Conservation (phyloP, 2,888 invertebrate genomes). For the Agrotis puta region DNA sequence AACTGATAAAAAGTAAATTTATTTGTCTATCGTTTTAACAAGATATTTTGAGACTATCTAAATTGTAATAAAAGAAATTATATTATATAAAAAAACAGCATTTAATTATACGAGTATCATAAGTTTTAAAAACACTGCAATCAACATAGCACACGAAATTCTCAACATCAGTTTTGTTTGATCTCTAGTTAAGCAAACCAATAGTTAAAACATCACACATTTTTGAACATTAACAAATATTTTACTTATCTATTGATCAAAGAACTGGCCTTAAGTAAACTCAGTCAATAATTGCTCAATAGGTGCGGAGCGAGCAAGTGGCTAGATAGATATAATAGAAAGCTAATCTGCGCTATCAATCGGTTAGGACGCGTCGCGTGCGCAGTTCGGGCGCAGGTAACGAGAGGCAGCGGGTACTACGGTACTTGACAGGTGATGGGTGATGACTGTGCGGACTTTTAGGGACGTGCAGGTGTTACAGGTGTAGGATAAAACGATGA, state of each 20-base stretch:
- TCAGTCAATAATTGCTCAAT: conserved; percentile 54
- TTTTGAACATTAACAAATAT: no score
- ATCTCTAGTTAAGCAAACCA: no score
- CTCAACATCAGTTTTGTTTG: background rate
- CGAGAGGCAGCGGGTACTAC: conserved; percentile 44
- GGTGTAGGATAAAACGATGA: background rate
- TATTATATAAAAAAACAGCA: background rate
- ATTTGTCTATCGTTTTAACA: no score
- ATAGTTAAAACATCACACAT: no score
- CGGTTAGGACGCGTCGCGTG: conserved; percentile 61
- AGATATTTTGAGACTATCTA: background rate
- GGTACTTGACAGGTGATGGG: conserved; percentile 21
- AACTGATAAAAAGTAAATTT: no score
- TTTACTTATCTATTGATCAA: no score
- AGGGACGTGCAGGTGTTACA: background rate
- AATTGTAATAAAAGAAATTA: background rate
- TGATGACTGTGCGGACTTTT: conserved; percentile 8
- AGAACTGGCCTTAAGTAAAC: conserved; percentile 13
- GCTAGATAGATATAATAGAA: conserved; percentile 69
- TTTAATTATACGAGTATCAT: background rate
- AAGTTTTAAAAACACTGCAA: background rate
- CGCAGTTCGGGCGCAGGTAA: conserved; percentile 40
- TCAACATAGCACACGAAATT: background rate
- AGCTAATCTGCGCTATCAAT: conserved; percentile 72
- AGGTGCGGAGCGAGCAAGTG: conserved; percentile 43